Evolutionary conservation across 2,113 vertebrate species (phyloP), one percentile per base, ranked within the genome.

Genomic region (Chaetodon auriga): DNA sequence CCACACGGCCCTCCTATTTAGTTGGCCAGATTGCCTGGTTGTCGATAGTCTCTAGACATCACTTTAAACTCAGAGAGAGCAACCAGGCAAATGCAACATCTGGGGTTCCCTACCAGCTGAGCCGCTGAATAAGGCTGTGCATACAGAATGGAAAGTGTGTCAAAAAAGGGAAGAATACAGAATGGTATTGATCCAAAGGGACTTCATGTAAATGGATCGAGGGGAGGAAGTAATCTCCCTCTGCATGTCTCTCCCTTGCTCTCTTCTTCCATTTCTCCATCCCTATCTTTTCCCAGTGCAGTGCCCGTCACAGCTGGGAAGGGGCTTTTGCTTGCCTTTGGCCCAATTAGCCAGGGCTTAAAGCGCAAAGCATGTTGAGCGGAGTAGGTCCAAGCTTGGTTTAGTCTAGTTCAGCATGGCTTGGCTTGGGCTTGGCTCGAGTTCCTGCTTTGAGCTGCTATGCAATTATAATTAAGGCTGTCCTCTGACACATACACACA

Each of bases 321-420:
- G 83, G 78, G 65, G 92, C 86, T 92, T 91, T 90, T 70, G 82
- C 87, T 85, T 81, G 89, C 91, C 83, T 94, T 92, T 91, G 89
- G 93, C 87, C 92, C 93, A 95, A 95, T 95, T 95, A 95, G 93
- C 87, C 86, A 84, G 61, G 85, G 91, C 90, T 93, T 94, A 94
- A 84, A 89, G 81, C 57, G 61, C 88, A 92, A 90, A 93, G 91
- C 83, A 83, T 88, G 90, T 91, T 89, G 89, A 92, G 88, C 58
- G 35, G 83, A 84, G 75, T 80, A 64, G 85, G 84, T 88, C 88
- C 90, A 87, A 90, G 87, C 91, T 87, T 80, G 92, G 92, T 90
- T 92, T 89, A 91, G 88, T 90, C 88, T 89, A 86, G 92, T 94
- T 94, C 91, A 93, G 93, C 91, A 91, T 92, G 92, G 92, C 92